phyloP scores from a whole-genome alignment of 2,888 invertebrate species.

The Chromoteleia sp. region DNA sequence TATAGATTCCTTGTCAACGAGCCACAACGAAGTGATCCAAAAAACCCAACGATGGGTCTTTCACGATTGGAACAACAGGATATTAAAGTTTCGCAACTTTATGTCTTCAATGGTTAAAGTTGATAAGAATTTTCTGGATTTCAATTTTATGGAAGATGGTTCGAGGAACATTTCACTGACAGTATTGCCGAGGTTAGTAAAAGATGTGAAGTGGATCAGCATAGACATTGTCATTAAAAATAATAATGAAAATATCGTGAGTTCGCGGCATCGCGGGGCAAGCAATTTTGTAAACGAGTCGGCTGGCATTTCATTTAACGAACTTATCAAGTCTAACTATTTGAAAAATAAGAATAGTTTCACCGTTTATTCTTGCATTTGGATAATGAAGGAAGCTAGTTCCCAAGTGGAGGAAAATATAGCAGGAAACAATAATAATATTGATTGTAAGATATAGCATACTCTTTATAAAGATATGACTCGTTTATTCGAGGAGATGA shows the following conservation, averaged over 20 bases:
- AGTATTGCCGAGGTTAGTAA: neutral
- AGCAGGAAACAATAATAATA: neutral
- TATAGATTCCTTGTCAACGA: neutral
- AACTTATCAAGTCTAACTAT: neutral
- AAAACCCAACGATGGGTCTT: conserved; percentile 10
- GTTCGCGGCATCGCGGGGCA: neutral
- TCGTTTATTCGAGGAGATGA: conserved; percentile 1
- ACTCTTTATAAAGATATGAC: conserved; percentile 14
- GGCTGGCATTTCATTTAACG: neutral
- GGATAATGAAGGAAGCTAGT: neutral
- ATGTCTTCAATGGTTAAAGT: neutral
- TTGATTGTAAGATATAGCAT: neutral
- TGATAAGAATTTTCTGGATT: conserved; percentile 7
- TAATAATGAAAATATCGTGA: neutral
- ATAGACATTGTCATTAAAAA: conserved; percentile 27
- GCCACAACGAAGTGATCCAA: neutral
- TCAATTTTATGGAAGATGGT: conserved; percentile 14
- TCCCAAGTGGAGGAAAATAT: no score
- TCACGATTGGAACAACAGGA: neutral
- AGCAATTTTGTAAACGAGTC: neutral
- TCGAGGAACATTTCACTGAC: conserved; percentile 11
- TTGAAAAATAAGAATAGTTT: conserved; percentile 6
- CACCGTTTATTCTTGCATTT: conserved; percentile 16
- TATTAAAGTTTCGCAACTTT: neutral
- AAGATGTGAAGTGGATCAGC: conserved; percentile 4